Evolutionary conservation across 37 sponge, comb jelly and placozoan species (phyloP), one percentile per base, ranked within the genome.

Genomic region (Bolinopsis microptera): DNA sequence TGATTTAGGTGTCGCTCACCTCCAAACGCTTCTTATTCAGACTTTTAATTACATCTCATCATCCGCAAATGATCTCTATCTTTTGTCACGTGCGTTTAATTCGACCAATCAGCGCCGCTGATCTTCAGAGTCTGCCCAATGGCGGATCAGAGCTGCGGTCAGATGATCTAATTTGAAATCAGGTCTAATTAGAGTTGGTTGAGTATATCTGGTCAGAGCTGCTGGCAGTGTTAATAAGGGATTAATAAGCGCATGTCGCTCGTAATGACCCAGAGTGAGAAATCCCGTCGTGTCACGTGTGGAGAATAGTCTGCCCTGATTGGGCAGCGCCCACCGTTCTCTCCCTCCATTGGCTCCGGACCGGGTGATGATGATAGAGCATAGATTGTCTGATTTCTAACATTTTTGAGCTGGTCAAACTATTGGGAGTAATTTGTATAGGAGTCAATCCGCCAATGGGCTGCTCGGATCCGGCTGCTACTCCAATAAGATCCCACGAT

Each of bases 321-420:
- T 77, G 80, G 80, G 3, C 37, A 35, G 36, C 80, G 80, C 80
- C 27, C 80, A 16, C 80, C 21, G 27, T 35, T 77, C 80, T 32
- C 33, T 36, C 18, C 21, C 21, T 1, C 80, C 37, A 77, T 77
- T 77, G 80, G 80, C 35, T 77, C 80, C 37, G 22, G 74, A 34
- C 28, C 80, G 21, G 33, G 80, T 35, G 80, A 77, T 77, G 80
- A 35, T 35, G 80, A 77, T 77, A 77, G 33, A 77, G 32, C 80
- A 77, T 77, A 27, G 80, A 77, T 77, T 77, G 80, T 77, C 80
- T 77, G 80, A 77, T 77, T 77, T 77, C 35, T 27, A 32, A 77
- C 80, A 77, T 77, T 77, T 77, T 77, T 77, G 80, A 77, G 80
- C 80, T 32, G 80, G 80, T 77, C 80, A 77, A 77, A 77, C 80